phyloP scores from a whole-genome alignment of 2,888 invertebrate genomes.

The Suillia variegata region DNA sequence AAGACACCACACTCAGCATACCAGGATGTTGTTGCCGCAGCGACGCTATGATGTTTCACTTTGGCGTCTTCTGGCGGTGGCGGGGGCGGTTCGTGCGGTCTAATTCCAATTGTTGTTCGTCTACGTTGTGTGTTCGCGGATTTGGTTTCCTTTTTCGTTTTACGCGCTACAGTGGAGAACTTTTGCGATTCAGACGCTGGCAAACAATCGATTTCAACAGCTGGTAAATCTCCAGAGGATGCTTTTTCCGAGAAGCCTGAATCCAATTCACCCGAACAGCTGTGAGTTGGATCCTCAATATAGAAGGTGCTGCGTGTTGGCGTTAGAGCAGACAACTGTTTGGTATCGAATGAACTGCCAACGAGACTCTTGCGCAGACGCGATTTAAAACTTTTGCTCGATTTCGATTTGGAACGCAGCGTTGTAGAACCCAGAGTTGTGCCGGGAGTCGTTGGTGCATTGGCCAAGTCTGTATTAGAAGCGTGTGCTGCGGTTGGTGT shows the following conservation, averaged over 20 bases:
- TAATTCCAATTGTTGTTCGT: constrained; percentile 53
- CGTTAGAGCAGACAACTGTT: constrained; percentile 60
- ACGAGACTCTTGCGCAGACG: constrained; percentile 66
- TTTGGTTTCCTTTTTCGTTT: constrained; percentile 57
- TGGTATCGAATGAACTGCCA: constrained; percentile 53
- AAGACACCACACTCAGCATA: constrained; percentile 72
- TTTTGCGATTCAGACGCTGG: constrained; percentile 40
- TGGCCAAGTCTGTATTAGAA: constrained; percentile 31
- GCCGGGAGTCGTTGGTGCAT: too few relatives aligned
- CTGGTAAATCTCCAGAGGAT: constrained; percentile 40
- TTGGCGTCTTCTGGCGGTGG: constrained; percentile 53
- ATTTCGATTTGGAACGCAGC: constrained; percentile 61
- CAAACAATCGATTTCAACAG: constrained; percentile 18
- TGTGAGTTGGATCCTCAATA: constrained; percentile 68
- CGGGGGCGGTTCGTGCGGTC: constrained; percentile 61
- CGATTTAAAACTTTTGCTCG: constrained; percentile 66
- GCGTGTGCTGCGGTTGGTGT: constrained; percentile 53
- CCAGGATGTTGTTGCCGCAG: constrained; percentile 71
- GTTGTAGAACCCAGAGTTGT: constrained; percentile 30
- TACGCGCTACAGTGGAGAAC: constrained; percentile 47
- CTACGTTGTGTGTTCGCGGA: constrained; percentile 42
- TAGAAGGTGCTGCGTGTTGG: constrained; percentile 75
- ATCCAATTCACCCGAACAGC: constrained; percentile 66
- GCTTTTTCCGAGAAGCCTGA: constrained; percentile 65
- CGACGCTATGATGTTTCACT: constrained; percentile 19